A percentile compares a stretch with the other conserved stretches of the same genome.
These are phyloP conservation scores for Matsumyia berberina DNA, from an alignment of 2,888 invertebrate genomes.

Conservation along the genomic window DNA sequence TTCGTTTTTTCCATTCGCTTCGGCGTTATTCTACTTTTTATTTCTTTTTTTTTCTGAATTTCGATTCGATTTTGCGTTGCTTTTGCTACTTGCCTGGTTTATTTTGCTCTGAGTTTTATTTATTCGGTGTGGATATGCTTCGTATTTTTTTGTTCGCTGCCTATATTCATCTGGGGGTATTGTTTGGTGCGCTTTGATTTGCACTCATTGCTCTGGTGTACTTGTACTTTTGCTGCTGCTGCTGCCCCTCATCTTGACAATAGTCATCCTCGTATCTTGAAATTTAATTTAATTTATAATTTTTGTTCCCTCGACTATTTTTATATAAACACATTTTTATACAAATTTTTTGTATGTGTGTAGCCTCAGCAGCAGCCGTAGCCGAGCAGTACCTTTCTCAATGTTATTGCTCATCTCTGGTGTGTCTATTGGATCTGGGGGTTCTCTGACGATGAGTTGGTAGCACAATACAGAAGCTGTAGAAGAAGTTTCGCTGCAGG, in stretches of 20 bases:
- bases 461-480: not conserved
- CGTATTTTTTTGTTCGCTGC: conserved; percentile 27
- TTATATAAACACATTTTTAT: conserved; percentile 40
- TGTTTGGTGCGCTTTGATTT: conserved; percentile 67
- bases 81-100: conserved; percentile 38
- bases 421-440: conserved; percentile 21
- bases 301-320: conserved; percentile 48
- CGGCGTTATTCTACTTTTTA: conserved; percentile 46
- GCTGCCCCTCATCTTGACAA: conserved; percentile 1
- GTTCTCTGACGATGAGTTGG: conserved; percentile 7
- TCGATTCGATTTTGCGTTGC: conserved; percentile 56
- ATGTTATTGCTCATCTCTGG: conserved; percentile 26
- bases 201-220: conserved; percentile 54
- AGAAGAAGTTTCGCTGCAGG: not conserved
- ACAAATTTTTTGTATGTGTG: conserved; percentile 32
- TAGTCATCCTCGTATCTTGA: conserved; percentile 13
- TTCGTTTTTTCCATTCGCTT: conserved; percentile 38
- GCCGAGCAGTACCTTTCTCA: conserved; percentile 32
- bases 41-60: conserved; percentile 20
- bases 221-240: conserved; percentile 18
- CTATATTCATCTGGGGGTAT: conserved; percentile 52
- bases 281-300: conserved; percentile 39
- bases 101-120: conserved; percentile 67
- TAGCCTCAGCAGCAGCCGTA: not conserved
- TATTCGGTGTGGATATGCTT: conserved; percentile 39